Evolutionary conservation across 2,113 vertebrate genomes (phyloP), one percentile per base, ranked within the genome.

Genomic region (Corythoichthys haematopterus): DNA sequence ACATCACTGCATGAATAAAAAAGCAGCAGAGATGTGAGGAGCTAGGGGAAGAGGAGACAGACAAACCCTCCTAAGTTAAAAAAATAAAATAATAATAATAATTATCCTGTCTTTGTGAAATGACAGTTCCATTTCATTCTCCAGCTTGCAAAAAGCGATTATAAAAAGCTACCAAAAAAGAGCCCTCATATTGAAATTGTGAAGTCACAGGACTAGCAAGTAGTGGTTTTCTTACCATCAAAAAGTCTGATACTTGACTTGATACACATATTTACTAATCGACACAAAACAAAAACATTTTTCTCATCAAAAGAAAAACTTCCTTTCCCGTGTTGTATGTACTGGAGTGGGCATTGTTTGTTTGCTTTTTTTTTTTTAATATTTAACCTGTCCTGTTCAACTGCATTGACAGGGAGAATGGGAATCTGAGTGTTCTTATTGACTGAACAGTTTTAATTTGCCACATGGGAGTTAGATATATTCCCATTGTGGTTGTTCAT

Each of bases 91-190:
- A 35, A 56, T 6, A 8, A 20, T 16, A 36, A 50, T 67, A 43
- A 43, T 43, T 43, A 5, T 56, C 64, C 72, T 62, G 66, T 56
- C 69, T 28, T 70, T 77, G 74, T 83, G 78, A 84, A 85, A 78
- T 88, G 88, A 87, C 86, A 87, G 84, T 77, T 82, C 80, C 85
- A 84, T 80, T 85, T 88, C 83, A 87, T 85, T 85, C 85, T 82
- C 76, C 78, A 84, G 84, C 75, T 69, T 75, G 66, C 71, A 69
- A 66, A 84, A 65, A 68, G 68, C 38, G 5, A 4, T 6, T 40
- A 40, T 6, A 3, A 40, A 40, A 40, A 40, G 3, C 38, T 40
- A 40, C 38, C 38, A 77, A 64, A 43, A 6, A 46, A 7, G 16
- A 40, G 50, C 65, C 56, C 65, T 65, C 3, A 0, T 65, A 72